These are phyloP conservation scores for Catostomus latipinnis DNA, from an alignment of 2,797 vertebrate genomes.

Conservation along the genomic window DNA sequence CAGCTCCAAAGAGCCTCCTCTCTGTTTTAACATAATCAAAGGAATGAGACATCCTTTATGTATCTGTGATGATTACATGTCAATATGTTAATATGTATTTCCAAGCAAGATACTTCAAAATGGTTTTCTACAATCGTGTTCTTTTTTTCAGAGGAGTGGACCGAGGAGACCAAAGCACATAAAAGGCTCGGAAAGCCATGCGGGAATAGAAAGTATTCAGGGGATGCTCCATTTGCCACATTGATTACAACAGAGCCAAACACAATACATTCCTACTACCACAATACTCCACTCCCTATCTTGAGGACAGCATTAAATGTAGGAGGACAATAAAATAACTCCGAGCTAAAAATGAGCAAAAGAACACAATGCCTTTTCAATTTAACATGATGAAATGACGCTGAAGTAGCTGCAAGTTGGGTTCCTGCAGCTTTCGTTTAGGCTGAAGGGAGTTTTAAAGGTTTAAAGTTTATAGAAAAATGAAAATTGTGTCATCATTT, in stretches of 20 bases:
- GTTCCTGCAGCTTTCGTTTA: background rate
- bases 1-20: constrained; percentile 7
- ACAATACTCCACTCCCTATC: background rate
- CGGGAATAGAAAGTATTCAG: background rate
- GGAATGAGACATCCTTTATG: constrained; percentile 32
- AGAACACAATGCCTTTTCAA: constrained; percentile 6
- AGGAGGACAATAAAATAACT: background rate
- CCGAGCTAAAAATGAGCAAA: background rate
- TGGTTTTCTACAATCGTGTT: constrained; percentile 20
- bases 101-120: constrained; percentile 22
- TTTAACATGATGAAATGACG: background rate
- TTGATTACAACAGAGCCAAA: constrained; percentile 3
- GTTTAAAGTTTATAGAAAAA: background rate
- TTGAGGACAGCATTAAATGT: background rate
- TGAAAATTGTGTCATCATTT: background rate
- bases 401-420: background rate
- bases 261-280: background rate
- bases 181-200: constrained; percentile 19
- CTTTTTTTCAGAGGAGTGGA: constrained; percentile 9
- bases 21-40: constrained; percentile 45
- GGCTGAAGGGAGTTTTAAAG: background rate
- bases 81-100: constrained; percentile 38
- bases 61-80: constrained; percentile 33
- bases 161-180: constrained; percentile 12
- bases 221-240: constrained; percentile 6